Percentiles rank a stretch among this genome's conserved stretches.
These are phyloP conservation scores for Scaptomyza montana DNA, from an alignment of 1,140 invertebrate species.

Conservation along the genomic window DNA sequence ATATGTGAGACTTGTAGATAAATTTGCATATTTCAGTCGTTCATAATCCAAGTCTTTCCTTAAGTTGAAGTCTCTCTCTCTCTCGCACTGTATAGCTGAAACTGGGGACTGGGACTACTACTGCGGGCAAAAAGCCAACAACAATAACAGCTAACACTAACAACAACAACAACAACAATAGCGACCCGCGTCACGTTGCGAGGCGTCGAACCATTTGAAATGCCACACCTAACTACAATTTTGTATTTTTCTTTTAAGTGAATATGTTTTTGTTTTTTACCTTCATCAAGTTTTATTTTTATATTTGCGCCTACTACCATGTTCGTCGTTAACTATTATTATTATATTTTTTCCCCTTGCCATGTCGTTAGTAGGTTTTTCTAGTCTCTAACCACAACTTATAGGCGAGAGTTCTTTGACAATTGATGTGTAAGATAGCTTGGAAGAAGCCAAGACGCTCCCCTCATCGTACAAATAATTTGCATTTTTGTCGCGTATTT, in stretches of 20 bases:
- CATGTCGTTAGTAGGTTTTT: constrained; percentile 43
- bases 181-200: constrained; percentile 59
- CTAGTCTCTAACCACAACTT: constrained; percentile 20
- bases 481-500: constrained; percentile 80
- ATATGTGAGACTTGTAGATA: constrained; percentile 75
- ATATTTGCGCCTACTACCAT: constrained; percentile 73
- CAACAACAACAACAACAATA: constrained; percentile 24
- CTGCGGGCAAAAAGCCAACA: constrained; percentile 55
- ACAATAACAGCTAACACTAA: constrained; percentile 23
- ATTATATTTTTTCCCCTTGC: constrained; percentile 7
- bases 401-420: neutral
- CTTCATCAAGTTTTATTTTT: constrained; percentile 39
- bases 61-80: constrained; percentile 62
- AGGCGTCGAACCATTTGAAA: constrained; percentile 81
- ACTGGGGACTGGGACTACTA: constrained; percentile 31
- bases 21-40: constrained; percentile 80
- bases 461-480: constrained; percentile 49
- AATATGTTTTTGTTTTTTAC: constrained; percentile 23
- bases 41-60: constrained; percentile 80
- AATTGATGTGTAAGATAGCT: constrained; percentile 49
- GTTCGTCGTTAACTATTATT: constrained; percentile 48
- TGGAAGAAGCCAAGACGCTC: constrained; percentile 1
- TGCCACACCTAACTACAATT: constrained; percentile 79
- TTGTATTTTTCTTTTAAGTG: constrained; percentile 26
- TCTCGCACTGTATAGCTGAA: constrained; percentile 2